phyloP scores from a whole-genome alignment of 2,113 vertebrate species.

The Ellobius talpinus region DNA sequence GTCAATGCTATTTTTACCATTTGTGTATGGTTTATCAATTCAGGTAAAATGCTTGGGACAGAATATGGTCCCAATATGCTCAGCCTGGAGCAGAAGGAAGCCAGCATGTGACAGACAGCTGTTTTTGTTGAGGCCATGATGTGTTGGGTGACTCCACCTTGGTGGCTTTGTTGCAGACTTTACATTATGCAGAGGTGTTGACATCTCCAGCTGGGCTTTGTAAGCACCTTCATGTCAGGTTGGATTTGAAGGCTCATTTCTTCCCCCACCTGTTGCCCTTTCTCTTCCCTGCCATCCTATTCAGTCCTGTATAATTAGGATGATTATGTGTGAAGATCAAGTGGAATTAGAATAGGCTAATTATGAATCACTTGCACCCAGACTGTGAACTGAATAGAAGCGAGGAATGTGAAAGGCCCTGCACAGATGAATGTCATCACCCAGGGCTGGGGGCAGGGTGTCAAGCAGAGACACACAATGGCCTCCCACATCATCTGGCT shows the following conservation, averaged over 20 bases:
- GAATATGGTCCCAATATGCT: too few relatives aligned
- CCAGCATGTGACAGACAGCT: not conserved
- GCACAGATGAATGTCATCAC: not conserved
- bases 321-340: slow-evolving; percentile 67
- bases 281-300: slow-evolving; percentile 57
- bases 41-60: not conserved
- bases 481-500: not conserved
- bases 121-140: not conserved
- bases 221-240: not conserved
- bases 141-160: not conserved
- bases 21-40: not conserved
- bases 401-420: not conserved
- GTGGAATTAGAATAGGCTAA: slow-evolving; percentile 70
- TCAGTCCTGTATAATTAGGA: slow-evolving; percentile 58
- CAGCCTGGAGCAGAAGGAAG: not conserved
- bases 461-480: not conserved
- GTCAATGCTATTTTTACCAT: not conserved
- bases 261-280: slow-evolving; percentile 50
- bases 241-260: slow-evolving; percentile 47
- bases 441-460: not conserved
- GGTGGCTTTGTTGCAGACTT: not conserved
- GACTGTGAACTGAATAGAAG: slow-evolving; percentile 38
- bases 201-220: not conserved
- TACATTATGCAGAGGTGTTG: not conserved
- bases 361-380: slow-evolving; percentile 46